Conservation (phyloP, 2,113 vertebrate species). For the Pluvialis apricaria region DNA sequence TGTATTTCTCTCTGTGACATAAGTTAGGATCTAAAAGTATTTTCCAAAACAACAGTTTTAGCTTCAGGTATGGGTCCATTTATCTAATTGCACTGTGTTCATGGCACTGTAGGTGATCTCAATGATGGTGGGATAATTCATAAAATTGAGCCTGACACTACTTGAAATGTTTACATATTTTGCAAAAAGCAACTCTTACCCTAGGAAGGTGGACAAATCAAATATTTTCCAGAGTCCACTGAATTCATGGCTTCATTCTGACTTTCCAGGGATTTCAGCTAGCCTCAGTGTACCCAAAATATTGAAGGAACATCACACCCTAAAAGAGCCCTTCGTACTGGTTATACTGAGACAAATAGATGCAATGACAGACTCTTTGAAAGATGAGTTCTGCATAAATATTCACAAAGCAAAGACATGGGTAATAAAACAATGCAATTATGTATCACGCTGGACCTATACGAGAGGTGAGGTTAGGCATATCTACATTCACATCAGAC, state of each 20-base stretch:
- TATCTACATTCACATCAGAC: background rate
- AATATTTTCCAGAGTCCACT: background rate
- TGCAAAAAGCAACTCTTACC: background rate
- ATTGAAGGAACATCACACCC: background rate
- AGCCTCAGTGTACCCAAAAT: background rate
- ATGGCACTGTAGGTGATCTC: background rate
- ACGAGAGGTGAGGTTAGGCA: background rate
- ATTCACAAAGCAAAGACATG: background rate
- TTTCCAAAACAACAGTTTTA: background rate
- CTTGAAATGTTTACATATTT: background rate
- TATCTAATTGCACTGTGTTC: background rate
- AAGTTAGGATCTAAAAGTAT: background rate
- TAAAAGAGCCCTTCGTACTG: background rate
- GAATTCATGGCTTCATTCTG: background rate
- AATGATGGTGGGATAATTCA: background rate
- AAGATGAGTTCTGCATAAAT: background rate
- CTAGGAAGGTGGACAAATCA: background rate
- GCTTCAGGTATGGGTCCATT: background rate
- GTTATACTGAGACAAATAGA: background rate
- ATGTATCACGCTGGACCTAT: background rate
- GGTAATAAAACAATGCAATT: accelerated
- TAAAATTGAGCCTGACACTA: background rate
- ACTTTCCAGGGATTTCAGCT: background rate
- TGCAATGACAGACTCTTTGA: background rate
- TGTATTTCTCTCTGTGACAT: background rate